Evolutionary conservation across 1,140 invertebrate species (phyloP).

Genomic region (Calephelis nemesis): DNA sequence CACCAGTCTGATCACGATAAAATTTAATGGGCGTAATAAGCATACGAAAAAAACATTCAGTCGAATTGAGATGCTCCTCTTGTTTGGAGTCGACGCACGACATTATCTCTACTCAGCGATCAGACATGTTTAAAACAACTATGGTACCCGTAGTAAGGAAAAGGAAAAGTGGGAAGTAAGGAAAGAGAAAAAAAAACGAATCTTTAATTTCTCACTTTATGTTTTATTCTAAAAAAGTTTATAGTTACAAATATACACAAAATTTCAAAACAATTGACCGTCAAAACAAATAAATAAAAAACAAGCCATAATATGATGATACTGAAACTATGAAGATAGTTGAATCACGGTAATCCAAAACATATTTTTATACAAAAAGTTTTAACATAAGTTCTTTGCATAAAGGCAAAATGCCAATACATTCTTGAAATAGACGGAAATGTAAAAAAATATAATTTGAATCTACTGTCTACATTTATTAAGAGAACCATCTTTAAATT

Average conservation of each 20-base stretch:
- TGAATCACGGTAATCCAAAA: not conserved
- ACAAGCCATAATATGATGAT: not conserved
- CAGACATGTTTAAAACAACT: no score
- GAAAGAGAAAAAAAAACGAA: not conserved
- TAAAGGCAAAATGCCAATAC: not conserved
- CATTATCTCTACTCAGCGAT: no score
- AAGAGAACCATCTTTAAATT: no score
- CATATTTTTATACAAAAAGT: not conserved
- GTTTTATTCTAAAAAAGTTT: not conserved
- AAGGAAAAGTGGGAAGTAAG: no score
- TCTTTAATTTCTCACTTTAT: not conserved
- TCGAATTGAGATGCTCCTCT: no score
- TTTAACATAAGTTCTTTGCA: not conserved
- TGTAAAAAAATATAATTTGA: no score
- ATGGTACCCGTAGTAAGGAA: no score
- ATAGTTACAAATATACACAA: constrained; percentile 3
- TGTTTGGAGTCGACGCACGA: no score
- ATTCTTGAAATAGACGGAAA: not conserved
- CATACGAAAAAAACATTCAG: no score
- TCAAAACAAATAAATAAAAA: not conserved
- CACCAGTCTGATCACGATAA: no score
- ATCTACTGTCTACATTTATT: no score
- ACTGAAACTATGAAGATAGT: not conserved
- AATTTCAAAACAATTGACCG: not conserved
- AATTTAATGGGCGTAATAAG: no score